phyloP scores from a whole-genome alignment of 2,113 vertebrate species.

The Atlantisia rogersi region DNA sequence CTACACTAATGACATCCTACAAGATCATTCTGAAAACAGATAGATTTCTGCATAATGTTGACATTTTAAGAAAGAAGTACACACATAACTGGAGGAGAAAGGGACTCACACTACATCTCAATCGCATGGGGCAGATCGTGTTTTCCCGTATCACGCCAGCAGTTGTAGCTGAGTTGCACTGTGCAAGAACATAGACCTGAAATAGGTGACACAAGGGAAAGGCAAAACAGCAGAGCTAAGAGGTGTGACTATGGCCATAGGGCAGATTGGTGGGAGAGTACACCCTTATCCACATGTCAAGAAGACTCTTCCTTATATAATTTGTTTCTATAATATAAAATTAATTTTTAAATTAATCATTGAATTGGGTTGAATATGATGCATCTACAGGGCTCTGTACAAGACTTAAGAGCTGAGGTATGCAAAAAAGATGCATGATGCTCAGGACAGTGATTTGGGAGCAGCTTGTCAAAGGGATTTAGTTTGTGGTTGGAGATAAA shows the following conservation, averaged over 20 bases:
- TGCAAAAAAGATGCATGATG: neutral
- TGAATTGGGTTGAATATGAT: neutral
- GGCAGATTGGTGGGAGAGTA: neutral
- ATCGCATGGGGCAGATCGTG: neutral
- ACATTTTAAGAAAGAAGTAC: conserved; percentile 30
- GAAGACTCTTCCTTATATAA: neutral
- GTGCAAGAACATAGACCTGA: neutral
- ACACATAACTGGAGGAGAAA: neutral
- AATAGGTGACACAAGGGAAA: neutral
- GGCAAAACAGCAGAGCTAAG: neutral
- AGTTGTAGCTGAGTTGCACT: neutral
- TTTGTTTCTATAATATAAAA: no score
- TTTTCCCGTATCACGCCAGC: neutral
- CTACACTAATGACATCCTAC: neutral
- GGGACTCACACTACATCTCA: neutral
- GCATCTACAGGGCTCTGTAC: neutral
- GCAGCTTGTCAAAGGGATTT: neutral
- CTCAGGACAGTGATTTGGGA: neutral
- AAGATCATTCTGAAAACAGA: neutral
- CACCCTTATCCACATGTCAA: neutral
- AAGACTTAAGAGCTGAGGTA: neutral
- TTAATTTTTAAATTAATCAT: no score
- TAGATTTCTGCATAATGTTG: conserved; percentile 1
- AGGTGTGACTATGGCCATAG: neutral
- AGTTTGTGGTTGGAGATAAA: neutral